phyloP scores from a whole-genome alignment of 2,888 invertebrate species.

The Torymus aiolomorphi region DNA sequence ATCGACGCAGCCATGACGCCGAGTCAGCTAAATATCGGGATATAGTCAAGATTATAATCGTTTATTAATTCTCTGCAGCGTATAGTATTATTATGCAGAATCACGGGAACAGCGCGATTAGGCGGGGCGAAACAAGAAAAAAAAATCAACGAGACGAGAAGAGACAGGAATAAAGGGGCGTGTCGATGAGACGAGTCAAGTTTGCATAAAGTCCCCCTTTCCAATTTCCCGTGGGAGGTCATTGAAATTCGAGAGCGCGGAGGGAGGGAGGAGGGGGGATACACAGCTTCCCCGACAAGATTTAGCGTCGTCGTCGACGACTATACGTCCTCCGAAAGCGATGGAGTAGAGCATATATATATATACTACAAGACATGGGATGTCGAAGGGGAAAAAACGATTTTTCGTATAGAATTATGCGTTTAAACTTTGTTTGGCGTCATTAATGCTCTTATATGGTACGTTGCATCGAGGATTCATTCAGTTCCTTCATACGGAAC shows the following conservation, averaged over 20 bases:
- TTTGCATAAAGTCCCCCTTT: constrained; percentile 28
- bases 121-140: not conserved
- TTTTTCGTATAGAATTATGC: no score
- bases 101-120: no score
- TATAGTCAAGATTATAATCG: no score
- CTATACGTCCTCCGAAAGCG: not conserved
- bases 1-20: no score
- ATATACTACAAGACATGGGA: not conserved
- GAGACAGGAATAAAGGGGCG: not conserved
- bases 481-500: no score
- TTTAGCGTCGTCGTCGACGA: constrained; percentile 13
- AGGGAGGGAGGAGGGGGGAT: not conserved
- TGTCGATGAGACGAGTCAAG: not conserved
- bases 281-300: constrained; percentile 18
- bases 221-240: constrained; percentile 28
- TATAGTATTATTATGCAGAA: no score
- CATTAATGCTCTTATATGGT: no score
- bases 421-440: no score
- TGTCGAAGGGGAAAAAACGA: no score
- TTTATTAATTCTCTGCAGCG: no score
- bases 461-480: no score
- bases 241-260: constrained; percentile 28
- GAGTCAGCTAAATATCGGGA: no score
- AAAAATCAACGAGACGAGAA: not conserved
- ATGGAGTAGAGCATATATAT: not conserved